phyloP scores from a whole-genome alignment of 1,140 invertebrate species.

The Papilio aristodemus region DNA sequence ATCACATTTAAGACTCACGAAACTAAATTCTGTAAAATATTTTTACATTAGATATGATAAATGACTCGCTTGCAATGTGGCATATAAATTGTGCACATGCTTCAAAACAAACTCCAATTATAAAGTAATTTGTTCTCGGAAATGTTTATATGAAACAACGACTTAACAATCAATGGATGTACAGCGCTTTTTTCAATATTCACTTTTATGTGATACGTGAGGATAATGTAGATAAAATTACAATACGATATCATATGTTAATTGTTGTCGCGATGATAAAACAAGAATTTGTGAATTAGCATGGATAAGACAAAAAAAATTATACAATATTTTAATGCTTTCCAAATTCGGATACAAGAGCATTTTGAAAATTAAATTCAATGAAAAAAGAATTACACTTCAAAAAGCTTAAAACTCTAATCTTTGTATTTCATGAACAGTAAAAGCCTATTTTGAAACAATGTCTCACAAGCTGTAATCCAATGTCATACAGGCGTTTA shows the following conservation, averaged over 20 bases:
- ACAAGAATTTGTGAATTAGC: not conserved
- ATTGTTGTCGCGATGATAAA: not conserved
- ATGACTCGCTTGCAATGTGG: not conserved
- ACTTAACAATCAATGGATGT: not conserved
- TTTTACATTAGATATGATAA: not conserved
- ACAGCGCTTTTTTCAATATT: not conserved
- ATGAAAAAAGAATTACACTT: not conserved
- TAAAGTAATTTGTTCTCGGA: slow-evolving; percentile 43
- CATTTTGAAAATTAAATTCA: not conserved
- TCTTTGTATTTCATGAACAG: not conserved
- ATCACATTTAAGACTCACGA: not conserved
- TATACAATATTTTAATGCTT: no score
- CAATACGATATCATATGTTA: not conserved
- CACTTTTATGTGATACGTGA: not conserved
- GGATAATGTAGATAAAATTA: not conserved
- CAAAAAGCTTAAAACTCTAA: not conserved
- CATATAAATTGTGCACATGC: slow-evolving; percentile 9
- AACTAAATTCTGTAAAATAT: not conserved
- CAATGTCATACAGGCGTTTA: slow-evolving; percentile 16
- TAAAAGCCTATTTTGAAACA: slow-evolving; percentile 17
- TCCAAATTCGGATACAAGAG: no score
- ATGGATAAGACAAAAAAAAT: not conserved
- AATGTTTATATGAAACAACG: slow-evolving; percentile 14
- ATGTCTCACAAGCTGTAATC: slow-evolving; percentile 9
- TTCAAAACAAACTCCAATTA: slow-evolving; percentile 38